These are phyloP conservation scores for Tiphia femorata DNA, from an alignment of 2,888 invertebrate genomes.

Conservation along the genomic window DNA sequence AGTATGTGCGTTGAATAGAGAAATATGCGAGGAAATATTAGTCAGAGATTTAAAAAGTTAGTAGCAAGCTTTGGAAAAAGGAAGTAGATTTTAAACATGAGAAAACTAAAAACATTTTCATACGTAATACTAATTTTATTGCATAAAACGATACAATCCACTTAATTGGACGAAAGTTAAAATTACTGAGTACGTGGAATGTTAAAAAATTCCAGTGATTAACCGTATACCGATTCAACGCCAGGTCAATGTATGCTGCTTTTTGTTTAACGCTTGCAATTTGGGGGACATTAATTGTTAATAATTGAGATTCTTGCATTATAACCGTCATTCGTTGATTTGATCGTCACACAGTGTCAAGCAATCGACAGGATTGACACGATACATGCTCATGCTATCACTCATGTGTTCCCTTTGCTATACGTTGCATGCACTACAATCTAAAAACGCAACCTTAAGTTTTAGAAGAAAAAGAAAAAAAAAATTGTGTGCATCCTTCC, in stretches of 20 bases:
- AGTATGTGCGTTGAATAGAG: slow-evolving; percentile 5
- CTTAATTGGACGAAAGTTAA: neutral
- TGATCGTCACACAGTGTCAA: slow-evolving; percentile 32
- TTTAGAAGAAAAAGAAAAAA: too few species aligned
- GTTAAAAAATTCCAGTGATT: too few species aligned
- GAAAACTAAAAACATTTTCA: slow-evolving; percentile 53
- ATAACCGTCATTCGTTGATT: too few species aligned
- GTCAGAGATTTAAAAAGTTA: slow-evolving; percentile 61
- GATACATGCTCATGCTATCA: slow-evolving; percentile 46
- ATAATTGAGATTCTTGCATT: too few species aligned
- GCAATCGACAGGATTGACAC: slow-evolving; percentile 32
- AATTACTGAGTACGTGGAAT: too few species aligned
- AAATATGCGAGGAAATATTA: slow-evolving; percentile 50
- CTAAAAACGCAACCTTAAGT: too few species aligned
- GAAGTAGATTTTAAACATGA: slow-evolving; percentile 46
- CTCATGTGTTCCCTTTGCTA: slow-evolving; percentile 27
- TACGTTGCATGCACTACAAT: too few species aligned
- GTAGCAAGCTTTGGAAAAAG: slow-evolving; percentile 60
- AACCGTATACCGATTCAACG: too few species aligned
- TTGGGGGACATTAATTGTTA: too few species aligned
- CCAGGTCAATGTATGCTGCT: too few species aligned
- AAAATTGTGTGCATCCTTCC: too few species aligned
- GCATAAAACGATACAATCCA: slow-evolving; percentile 45
- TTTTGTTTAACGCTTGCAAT: too few species aligned
- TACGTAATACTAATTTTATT: slow-evolving; percentile 56